Evolutionary conservation across 2,797 vertebrate genomes (phyloP).

Genomic region (Labroides dimidiatus): DNA sequence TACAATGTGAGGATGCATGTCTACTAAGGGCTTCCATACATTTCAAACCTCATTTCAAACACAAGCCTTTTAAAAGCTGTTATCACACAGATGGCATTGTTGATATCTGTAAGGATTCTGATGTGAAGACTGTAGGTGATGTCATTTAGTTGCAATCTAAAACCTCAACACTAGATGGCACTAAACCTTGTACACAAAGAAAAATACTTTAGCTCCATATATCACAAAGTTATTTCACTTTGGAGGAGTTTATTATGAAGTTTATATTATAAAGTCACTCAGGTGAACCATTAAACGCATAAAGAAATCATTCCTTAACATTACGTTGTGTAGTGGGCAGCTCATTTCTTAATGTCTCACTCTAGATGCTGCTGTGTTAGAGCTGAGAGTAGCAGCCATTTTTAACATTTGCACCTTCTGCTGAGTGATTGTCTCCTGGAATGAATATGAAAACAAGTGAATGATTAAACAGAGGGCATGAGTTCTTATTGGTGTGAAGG

Average conservation of each 20-base stretch:
- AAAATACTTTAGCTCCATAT: background rate
- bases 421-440: background rate
- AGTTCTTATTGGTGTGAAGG: constrained; percentile 15
- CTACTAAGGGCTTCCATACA: too few species aligned
- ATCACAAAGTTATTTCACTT: constrained; percentile 13
- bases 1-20: too few species aligned
- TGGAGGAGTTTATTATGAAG: background rate
- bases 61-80: too few species aligned
- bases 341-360: background rate
- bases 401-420: constrained; percentile 1
- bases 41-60: too few species aligned
- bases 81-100: too few species aligned
- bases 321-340: background rate
- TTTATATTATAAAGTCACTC: constrained; percentile 11
- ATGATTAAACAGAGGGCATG: background rate
- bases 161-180: background rate
- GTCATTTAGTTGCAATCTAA: background rate
- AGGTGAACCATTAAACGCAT: background rate
- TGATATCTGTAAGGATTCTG: too few species aligned
- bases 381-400: background rate
- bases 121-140: too few species aligned
- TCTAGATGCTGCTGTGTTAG: background rate
- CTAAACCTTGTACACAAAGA: background rate
- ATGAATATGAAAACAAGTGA: background rate
- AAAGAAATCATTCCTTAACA: background rate